Conservation (phyloP, 2,797 vertebrate species). For the Loriculus beryllinus region DNA sequence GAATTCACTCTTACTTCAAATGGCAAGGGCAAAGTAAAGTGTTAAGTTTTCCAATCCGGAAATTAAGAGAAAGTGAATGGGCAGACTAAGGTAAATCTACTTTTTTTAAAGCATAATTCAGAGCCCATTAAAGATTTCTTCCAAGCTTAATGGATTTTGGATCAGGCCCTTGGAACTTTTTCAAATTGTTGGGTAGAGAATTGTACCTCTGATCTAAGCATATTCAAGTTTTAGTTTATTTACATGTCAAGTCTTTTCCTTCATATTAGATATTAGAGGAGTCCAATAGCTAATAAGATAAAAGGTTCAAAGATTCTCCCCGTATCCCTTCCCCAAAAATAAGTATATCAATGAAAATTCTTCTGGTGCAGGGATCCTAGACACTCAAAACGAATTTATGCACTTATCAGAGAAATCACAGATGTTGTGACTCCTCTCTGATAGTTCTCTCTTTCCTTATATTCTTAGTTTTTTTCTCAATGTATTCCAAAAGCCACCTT, state of each 20-base stretch:
- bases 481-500: not conserved
- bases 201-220: not conserved
- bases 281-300: not conserved
- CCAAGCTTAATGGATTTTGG: not conserved
- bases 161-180: not conserved
- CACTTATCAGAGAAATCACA: not conserved
- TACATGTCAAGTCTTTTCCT: not conserved
- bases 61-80: not conserved
- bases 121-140: not conserved
- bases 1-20: not conserved
- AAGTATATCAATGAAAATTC: not conserved
- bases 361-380: not conserved
- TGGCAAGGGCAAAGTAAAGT: not conserved
- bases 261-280: not conserved
- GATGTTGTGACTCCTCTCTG: not conserved
- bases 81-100: not conserved
- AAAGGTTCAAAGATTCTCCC: not conserved
- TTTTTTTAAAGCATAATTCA: not conserved
- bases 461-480: not conserved
- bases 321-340: not conserved
- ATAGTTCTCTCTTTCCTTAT: not conserved
- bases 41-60: not conserved
- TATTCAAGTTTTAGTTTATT: not conserved
- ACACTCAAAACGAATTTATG: not conserved
- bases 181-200: not conserved